These are phyloP conservation scores for Menura novaehollandiae DNA, from an alignment of 2,113 vertebrate genomes.

Conservation along the genomic window DNA sequence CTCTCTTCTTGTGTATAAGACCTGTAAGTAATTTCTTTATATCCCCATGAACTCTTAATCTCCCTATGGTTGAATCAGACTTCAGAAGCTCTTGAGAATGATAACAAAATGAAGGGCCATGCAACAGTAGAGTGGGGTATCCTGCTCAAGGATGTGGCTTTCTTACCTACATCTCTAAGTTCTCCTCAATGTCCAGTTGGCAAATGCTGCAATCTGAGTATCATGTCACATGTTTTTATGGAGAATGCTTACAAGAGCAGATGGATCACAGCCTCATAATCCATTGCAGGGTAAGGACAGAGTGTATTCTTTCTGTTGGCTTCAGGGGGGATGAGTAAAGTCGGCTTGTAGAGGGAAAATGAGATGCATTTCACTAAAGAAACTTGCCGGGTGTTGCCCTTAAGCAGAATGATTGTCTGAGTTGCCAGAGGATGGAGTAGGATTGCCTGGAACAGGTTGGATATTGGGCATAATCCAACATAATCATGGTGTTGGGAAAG, in stretches of 20 bases:
- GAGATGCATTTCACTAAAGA: not conserved
- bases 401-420: not conserved
- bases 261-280: not conserved
- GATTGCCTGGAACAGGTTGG: not conserved
- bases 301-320: not conserved
- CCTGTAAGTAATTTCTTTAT: not conserved
- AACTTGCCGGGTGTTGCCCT: not conserved
- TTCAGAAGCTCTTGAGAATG: not conserved
- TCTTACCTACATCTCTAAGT: not conserved
- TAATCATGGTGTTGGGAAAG: not conserved
- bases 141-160: not conserved
- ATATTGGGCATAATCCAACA: not conserved
- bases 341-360: not conserved
- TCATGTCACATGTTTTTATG: not conserved
- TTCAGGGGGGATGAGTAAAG: not conserved
- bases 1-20: not conserved
- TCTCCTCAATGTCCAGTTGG: not conserved
- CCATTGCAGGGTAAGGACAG: not conserved
- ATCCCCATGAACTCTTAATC: not conserved
- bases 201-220: not conserved
- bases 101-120: not conserved
- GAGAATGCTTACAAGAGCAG: not conserved
- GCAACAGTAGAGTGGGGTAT: not conserved
- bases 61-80: not conserved
- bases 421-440: not conserved